Evolutionary conservation across 2,888 invertebrate species (phyloP).

Genomic region (Tigriopus californicus): DNA sequence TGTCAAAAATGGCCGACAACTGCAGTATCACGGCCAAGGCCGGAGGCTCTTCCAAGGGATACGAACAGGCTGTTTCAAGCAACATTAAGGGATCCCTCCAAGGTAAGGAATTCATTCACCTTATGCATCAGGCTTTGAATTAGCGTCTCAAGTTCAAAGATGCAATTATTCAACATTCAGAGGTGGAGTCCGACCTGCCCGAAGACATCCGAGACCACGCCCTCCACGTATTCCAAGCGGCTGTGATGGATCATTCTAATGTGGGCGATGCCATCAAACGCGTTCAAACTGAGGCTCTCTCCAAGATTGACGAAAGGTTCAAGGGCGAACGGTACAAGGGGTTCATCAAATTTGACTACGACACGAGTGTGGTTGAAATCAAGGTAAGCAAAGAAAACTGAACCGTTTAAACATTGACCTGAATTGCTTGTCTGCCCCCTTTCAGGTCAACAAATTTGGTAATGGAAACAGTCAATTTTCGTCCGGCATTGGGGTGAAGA

Average conservation of each 20-base stretch:
- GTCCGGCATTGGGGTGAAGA: background rate
- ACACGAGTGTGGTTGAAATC: background rate
- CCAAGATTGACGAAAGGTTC: background rate
- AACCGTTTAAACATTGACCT: too few species aligned
- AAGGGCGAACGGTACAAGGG: constrained; percentile 4
- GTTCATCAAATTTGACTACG: constrained; percentile 6
- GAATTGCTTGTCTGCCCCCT: too few species aligned
- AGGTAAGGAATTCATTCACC: too few species aligned
- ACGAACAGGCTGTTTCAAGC: too few species aligned
- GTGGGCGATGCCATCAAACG: background rate
- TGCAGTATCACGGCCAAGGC: too few species aligned
- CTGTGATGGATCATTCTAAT: background rate
- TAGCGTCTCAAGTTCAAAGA: too few species aligned
- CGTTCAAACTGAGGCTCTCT: constrained; percentile 1
- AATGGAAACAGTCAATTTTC: constrained; percentile 5
- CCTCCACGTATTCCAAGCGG: background rate
- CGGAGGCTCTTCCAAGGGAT: too few species aligned
- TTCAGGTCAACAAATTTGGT: background rate
- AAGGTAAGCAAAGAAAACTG: background rate
- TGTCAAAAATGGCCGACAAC: too few species aligned
- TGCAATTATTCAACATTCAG: background rate
- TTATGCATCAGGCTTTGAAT: too few species aligned
- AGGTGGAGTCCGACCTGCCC: background rate
- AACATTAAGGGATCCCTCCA: too few species aligned
- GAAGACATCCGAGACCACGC: constrained; percentile 4